These are phyloP conservation scores for Thymelicus lineola DNA, from an alignment of 2,888 invertebrate genomes.

Conservation along the genomic window DNA sequence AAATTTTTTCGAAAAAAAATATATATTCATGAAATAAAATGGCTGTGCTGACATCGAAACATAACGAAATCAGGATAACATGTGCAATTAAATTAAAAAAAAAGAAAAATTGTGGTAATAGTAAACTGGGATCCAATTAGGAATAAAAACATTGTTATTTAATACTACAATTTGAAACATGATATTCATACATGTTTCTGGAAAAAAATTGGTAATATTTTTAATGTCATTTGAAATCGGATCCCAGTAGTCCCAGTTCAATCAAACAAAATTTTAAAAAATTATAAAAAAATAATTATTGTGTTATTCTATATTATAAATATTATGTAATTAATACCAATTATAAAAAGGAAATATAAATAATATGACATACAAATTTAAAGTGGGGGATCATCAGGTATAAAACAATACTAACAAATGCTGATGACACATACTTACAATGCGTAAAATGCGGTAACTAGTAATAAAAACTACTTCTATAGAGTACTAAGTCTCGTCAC, in stretches of 20 bases:
- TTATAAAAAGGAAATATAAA: too few species aligned
- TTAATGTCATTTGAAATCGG: neutral
- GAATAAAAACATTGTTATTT: neutral
- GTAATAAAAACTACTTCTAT: neutral
- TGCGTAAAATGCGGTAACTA: neutral
- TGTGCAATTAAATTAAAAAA: neutral
- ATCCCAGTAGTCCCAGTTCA: neutral
- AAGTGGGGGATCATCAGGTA: too few species aligned
- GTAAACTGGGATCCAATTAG: neutral
- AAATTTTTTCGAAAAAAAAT: constrained; percentile 52
- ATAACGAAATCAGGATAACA: constrained; percentile 31
- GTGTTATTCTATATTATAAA: too few species aligned
- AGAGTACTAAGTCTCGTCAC: neutral
- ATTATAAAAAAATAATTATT: neutral
- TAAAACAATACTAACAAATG: too few species aligned
- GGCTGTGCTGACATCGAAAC: constrained; percentile 65
- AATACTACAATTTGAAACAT: too few species aligned
- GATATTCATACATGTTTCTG: too few species aligned
- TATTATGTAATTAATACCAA: too few species aligned
- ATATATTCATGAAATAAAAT: constrained; percentile 78
- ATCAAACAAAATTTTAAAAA: neutral
- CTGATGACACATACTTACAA: too few species aligned
- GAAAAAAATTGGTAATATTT: too few species aligned
- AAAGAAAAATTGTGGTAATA: neutral
- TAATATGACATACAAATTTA: too few species aligned